A percentile compares a stretch with the other conserved stretches of the same genome.
Conservation (phyloP, 92 coral and sea anemone species). For the Epizoanthus scotinus region DNA sequence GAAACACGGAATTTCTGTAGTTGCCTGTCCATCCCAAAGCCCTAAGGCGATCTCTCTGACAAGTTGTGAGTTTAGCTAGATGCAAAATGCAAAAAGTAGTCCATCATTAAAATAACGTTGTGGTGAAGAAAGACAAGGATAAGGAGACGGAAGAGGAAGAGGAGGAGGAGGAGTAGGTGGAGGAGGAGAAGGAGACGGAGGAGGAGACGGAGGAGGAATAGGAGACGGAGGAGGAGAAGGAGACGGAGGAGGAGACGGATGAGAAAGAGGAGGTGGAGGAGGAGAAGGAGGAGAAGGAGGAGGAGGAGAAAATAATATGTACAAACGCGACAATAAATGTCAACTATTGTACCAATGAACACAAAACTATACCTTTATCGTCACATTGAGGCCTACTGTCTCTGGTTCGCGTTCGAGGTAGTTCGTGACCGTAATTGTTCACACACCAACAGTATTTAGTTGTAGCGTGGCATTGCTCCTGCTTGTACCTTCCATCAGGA, state of each 20-base stretch:
- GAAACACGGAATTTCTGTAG: conserved; percentile 57
- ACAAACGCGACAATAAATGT: background rate
- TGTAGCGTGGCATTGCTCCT: conserved; percentile 71
- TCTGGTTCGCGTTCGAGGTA: conserved; percentile 61
- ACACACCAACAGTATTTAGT: conserved; percentile 93
- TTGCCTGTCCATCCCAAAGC: conserved; percentile 80
- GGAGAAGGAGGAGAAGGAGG: background rate
- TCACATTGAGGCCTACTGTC: conserved; percentile 59
- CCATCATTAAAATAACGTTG: background rate
- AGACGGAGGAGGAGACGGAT: background rate
- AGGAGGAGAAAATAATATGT: background rate
- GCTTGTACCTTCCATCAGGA: conserved; percentile 66
- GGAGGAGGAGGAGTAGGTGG: background rate
- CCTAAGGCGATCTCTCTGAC: conserved; percentile 74
- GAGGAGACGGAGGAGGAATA: background rate
- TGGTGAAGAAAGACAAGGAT: background rate
- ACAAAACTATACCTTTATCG: conserved; percentile 29
- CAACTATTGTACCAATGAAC: background rate
- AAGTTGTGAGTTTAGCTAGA: conserved; percentile 62
- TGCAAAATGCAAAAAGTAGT: conserved; percentile 2
- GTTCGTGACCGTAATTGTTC: conserved; percentile 68
- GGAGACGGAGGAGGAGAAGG: background rate
- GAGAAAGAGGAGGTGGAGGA: background rate
- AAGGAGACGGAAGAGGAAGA: background rate
- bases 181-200: too few relatives aligned